A percentile compares a stretch with the other conserved stretches of the same genome.
phyloP scores from a whole-genome alignment of 2,113 vertebrate genomes.

The Oryzias javanicus region DNA sequence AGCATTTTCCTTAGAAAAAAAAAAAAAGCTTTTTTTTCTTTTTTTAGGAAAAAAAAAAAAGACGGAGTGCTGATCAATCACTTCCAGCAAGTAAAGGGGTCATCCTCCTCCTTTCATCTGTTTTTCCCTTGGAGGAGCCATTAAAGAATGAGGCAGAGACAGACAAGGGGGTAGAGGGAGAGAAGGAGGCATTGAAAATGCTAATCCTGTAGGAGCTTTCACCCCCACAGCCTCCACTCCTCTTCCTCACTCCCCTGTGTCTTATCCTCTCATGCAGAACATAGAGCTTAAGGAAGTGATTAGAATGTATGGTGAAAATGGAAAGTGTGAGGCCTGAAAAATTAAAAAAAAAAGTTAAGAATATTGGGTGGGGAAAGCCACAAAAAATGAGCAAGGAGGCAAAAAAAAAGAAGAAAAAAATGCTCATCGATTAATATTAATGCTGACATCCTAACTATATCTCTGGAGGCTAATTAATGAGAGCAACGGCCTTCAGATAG shows the following conservation, averaged over 20 bases:
- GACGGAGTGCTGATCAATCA: conserved; percentile 73
- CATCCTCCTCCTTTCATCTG: conserved; percentile 67
- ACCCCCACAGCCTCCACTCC: conserved; percentile 11
- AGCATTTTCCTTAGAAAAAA: conserved; percentile 31
- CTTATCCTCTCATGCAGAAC: conserved; percentile 70
- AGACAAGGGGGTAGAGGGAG: conserved; percentile 48
- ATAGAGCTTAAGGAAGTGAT: conserved; percentile 75
- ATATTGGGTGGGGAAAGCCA: conserved; percentile 40
- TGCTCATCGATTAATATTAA: conserved; percentile 74
- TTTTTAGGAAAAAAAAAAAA: conserved; percentile 20
- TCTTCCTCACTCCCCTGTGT: conserved; percentile 53
- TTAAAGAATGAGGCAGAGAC: conserved; percentile 51
- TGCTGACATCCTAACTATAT: conserved; percentile 63
- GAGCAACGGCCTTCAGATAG: conserved; percentile 66
- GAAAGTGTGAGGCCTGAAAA: conserved; percentile 64
- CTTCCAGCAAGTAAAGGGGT: conserved; percentile 64
- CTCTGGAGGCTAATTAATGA: conserved; percentile 69
- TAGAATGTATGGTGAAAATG: conserved; percentile 74
- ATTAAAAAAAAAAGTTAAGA: conserved; percentile 43
- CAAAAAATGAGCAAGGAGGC: conserved; percentile 30
- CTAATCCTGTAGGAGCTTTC: conserved; percentile 60
- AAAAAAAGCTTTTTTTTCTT: conserved; percentile 38
- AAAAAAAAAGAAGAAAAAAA: conserved; percentile 34
- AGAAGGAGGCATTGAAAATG: conserved; percentile 65
- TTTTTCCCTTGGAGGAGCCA: conserved; percentile 47